Base-by-base conservation (phyloP, 2,888 invertebrate species). In the Nasonovia ribisnigri region DNA sequence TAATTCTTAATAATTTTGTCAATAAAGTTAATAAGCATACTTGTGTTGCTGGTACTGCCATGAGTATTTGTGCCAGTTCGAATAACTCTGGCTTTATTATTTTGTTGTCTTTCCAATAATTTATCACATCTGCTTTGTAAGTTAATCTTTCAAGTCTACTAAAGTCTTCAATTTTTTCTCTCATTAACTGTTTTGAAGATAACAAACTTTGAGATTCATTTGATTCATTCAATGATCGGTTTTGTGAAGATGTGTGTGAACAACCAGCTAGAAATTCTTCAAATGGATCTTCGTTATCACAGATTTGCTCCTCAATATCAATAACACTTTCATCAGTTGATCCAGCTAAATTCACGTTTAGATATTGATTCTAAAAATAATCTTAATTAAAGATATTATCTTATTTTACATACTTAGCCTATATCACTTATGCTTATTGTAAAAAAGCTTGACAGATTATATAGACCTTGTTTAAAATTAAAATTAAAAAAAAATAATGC, bases 21-120 rank as follows among this genome's bases (percentile, higher is more conserved):
- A 60, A 60, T 60, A 60, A 60, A 60, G 10, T 29, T 29, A 87
- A 48, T n/a, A 48, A 48, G 48, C n/a, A 87, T 87, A 48, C 87
- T 48, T 87, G 48, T 48, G 87, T 87, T 48, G 87, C 48, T 87
- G 87, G 87, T 87, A 87, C 87, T 48, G 48, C 87, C 87, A 87
- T 87, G n/a, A 87, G n/a, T 48, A 87, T 51, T 87, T 87, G 87
- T 29, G 87, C 87, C 48, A 87, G 42, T n/a, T 87, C n/a, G 16
- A 48, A 87, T 48, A 87, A 43, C n/a, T 87, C 86, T 51, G 87
- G 87, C 46, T 48, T 48, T 48, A n/a, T n/a, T 26, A 16, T 48
- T 87, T 87, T 87, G 48, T 87, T 29, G 16, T 51, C 48, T 26
- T 29, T 13, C 48, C 48, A 48, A n/a, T n/a, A 87, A n/a, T 87